phyloP scores from a whole-genome alignment of 1,140 invertebrate genomes.

The Drosophila ambigua region DNA sequence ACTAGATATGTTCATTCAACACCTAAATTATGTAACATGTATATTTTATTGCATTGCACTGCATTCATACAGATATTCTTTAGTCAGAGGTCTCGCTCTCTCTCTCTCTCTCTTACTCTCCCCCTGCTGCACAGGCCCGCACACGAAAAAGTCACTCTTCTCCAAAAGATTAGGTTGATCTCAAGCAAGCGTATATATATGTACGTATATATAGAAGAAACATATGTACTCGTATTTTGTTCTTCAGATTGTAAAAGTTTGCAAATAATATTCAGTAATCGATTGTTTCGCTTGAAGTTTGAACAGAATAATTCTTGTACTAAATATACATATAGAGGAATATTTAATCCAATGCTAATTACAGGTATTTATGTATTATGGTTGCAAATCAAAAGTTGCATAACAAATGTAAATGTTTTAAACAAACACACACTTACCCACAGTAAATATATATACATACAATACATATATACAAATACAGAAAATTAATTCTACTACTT shows the following conservation, averaged over 20 bases:
- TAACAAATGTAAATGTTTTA: constrained; percentile 55
- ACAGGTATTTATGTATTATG: constrained; percentile 61
- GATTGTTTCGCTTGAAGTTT: constrained; percentile 26
- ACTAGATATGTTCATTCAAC: constrained; percentile 44
- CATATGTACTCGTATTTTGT: constrained; percentile 8
- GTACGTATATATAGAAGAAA: constrained; percentile 1
- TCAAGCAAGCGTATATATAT: constrained; percentile 14
- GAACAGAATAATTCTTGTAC: constrained; percentile 32
- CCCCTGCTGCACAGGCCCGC: too few relatives aligned
- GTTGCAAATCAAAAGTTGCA: constrained; percentile 50
- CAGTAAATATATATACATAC: constrained; percentile 28
- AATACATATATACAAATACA: constrained; percentile 4
- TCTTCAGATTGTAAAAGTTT: constrained; percentile 29
- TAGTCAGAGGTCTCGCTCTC: too few relatives aligned
- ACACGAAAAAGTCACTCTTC: too few relatives aligned
- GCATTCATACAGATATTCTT: too few relatives aligned
- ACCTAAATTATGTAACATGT: constrained; percentile 10
- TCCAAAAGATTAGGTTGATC: constrained; percentile 36
- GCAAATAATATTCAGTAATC: not conserved
- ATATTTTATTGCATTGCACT: not conserved
- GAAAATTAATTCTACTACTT: constrained; percentile 37
- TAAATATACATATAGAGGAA: constrained; percentile 31
- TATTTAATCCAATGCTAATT: constrained; percentile 49
- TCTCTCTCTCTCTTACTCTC: too few relatives aligned
- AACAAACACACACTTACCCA: constrained; percentile 39